Percentiles rank a stretch among this genome's conserved stretches.
Conservation (phyloP, 2,113 vertebrate species). For the Xenus cinereus region DNA sequence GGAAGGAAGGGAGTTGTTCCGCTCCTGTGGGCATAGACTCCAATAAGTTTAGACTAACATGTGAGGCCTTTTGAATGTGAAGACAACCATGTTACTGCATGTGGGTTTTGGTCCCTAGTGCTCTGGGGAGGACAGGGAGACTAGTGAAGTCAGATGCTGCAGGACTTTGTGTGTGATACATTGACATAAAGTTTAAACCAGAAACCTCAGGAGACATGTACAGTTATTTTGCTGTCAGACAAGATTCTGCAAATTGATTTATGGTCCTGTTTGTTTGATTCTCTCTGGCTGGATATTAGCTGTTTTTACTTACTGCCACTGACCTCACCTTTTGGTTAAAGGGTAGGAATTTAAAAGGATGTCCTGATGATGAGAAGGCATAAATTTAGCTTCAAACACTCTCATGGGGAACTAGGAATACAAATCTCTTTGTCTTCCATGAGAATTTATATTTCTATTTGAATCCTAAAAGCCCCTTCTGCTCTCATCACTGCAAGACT, state of each 20-base stretch:
- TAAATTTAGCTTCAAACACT: background rate
- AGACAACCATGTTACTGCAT: background rate
- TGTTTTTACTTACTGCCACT: background rate
- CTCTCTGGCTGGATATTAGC: background rate
- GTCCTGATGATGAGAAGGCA: background rate
- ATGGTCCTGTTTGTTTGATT: background rate
- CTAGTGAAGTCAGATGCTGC: background rate
- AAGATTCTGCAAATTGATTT: constrained; percentile 9
- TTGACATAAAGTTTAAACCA: background rate
- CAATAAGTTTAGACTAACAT: background rate
- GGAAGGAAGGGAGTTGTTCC: background rate
- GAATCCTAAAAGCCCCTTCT: background rate
- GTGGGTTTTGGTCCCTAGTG: background rate
- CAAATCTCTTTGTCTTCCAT: background rate
- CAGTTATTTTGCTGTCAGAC: background rate
- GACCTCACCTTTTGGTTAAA: background rate
- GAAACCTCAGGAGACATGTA: background rate
- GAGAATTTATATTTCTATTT: background rate
- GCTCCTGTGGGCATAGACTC: background rate
- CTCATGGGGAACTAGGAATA: background rate
- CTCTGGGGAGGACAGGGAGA: background rate
- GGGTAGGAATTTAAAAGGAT: background rate
- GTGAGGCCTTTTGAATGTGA: background rate
- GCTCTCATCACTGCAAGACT: background rate
- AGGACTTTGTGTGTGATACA: background rate